Conservation (phyloP, 2,888 invertebrate species). For the Patella depressa region DNA sequence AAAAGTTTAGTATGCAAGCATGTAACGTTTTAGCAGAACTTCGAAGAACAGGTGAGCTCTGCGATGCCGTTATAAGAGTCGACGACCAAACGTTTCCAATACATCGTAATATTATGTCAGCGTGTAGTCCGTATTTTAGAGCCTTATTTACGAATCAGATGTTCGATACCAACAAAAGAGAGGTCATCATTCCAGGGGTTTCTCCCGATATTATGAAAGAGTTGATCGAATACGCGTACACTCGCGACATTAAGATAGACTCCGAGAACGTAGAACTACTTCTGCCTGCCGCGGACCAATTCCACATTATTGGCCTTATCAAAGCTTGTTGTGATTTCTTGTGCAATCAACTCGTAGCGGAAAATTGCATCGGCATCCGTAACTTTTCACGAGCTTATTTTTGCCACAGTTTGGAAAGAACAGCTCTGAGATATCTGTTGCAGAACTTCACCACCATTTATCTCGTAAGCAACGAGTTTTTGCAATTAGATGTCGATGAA, state of each 20-base stretch:
- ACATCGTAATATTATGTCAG: constrained; percentile 77
- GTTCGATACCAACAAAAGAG: constrained; percentile 54
- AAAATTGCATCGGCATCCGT: constrained; percentile 88
- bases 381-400: constrained; percentile 85
- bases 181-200: constrained; percentile 83
- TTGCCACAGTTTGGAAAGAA: constrained; percentile 80
- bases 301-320: constrained; percentile 86
- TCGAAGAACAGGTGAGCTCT: constrained; percentile 85
- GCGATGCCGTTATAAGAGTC: constrained; percentile 84
- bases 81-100: constrained; percentile 87
- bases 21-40: constrained; percentile 88
- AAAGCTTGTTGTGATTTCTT: constrained; percentile 86
- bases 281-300: constrained; percentile 88
- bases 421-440: constrained; percentile 81
- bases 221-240: constrained; percentile 88
- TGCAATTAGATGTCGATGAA: constrained; percentile 74
- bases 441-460: constrained; percentile 61
- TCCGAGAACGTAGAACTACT: constrained; percentile 81
- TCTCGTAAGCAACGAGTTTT: constrained; percentile 57
- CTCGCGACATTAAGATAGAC: constrained; percentile 82
- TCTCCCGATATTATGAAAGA: constrained; percentile 83
- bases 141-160: constrained; percentile 87
- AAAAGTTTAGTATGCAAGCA: constrained; percentile 86
- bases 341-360: constrained; percentile 78
- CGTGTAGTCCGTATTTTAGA: constrained; percentile 92